Evolutionary conservation across 1,140 invertebrate species (phyloP), one percentile per base, ranked within the genome.

Genomic region (Eumaeus atala): DNA sequence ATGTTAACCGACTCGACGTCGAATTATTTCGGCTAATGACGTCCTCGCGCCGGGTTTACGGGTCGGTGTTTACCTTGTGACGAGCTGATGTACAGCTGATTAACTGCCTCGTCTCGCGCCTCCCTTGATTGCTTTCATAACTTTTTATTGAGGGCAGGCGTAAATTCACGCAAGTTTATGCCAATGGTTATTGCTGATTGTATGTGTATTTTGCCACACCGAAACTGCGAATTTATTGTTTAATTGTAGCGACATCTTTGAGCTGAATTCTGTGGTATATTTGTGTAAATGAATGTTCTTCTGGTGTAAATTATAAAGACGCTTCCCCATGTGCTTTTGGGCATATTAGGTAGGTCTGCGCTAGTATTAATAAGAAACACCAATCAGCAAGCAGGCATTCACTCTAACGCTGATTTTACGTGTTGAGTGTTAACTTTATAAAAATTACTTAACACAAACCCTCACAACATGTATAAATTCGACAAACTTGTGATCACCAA

Each of bases 71-170:
- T 47, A 34, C 51, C 40, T 53, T 42, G 28, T 17, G 34, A 38
- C 9, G n/a, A 9, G 35, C 14, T 12, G 14, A 16, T 21, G 38
- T 18, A 17, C 11, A 40, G 38, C 14, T 38, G 40, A 54, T 54
- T 44, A 54, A 42, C 17, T 34, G 34, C 51, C 51, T 47, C 51
- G 14, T 54, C 44, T 53, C 51, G 16, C 51, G 44, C 40, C 16
- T 54, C 38, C 42, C 28, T 21, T 54, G 28, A 47, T 54, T 28
- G 51, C 33, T 44, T 42, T 54, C 28, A 34, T 54, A 44, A 34
- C 42, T 54, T 54, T 42, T 17, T 38, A 42, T 38, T 14, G 12
- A 21, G 9, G 1, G 37, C 21, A 21, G 33, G 18, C 42, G 42
- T 44, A 53, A 28, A 28, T 53, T 53, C 51, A 40, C 42, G 21